Conservation (phyloP, 1,140 invertebrate species). For the Diabrotica virgifera region DNA sequence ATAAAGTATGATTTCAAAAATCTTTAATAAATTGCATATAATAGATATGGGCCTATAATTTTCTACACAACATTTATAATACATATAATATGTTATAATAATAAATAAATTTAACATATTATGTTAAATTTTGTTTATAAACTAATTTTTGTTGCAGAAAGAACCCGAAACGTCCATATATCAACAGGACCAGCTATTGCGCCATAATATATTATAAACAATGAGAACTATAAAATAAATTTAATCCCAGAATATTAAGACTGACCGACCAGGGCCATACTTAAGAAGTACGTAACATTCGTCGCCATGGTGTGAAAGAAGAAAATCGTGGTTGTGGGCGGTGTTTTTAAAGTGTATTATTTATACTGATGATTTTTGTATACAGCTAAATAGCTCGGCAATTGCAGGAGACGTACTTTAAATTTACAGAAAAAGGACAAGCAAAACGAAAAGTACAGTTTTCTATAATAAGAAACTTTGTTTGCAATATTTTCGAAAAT, state of each 20-base stretch:
- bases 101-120: too few relatives aligned
- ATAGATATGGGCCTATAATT: too few relatives aligned
- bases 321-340: conserved; percentile 13
- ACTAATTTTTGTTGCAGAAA: conserved; percentile 20
- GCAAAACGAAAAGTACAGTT: neutral
- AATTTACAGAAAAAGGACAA: neutral
- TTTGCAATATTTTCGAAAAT: too few relatives aligned
- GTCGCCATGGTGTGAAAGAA: conserved; percentile 4
- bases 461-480: neutral
- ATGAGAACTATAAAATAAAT: conserved; percentile 5
- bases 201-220: conserved; percentile 27
- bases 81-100: too few relatives aligned
- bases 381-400: conserved; percentile 14
- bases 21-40: too few relatives aligned
- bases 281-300: conserved; percentile 18
- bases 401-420: conserved; percentile 5
- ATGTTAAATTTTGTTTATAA: neutral
- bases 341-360: conserved; percentile 14
- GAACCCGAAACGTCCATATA: conserved; percentile 10
- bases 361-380: conserved; percentile 18
- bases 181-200: conserved; percentile 21
- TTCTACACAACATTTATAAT: too few relatives aligned
- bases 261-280: conserved; percentile 32
- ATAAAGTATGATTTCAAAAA: too few relatives aligned
- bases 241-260: neutral